phyloP scores from a whole-genome alignment of 2,113 vertebrate species.

The Vidua macroura region DNA sequence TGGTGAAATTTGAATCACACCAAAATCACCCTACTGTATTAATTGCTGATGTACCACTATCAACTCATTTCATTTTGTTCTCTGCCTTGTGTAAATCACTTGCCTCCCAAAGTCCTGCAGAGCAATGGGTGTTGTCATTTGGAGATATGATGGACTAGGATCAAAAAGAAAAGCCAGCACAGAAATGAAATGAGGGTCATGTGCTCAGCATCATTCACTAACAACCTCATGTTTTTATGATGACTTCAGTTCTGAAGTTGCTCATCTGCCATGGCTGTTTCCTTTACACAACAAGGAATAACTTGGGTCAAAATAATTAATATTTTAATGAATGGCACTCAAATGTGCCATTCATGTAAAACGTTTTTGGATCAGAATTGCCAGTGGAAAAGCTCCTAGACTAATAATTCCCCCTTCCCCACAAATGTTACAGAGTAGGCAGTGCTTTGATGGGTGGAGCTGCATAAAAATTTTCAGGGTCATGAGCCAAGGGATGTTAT shows the following conservation, averaged over 20 bases:
- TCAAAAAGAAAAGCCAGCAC: background rate
- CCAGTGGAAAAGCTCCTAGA: background rate
- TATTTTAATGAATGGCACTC: background rate
- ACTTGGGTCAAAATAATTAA: background rate
- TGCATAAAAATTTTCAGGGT: background rate
- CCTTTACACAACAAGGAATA: background rate
- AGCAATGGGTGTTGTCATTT: background rate
- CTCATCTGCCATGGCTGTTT: background rate
- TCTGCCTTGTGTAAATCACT: background rate
- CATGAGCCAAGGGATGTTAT: background rate
- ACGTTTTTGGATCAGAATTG: background rate
- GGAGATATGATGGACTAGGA: background rate
- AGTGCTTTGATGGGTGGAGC: background rate
- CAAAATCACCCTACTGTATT: background rate
- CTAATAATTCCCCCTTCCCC: background rate
- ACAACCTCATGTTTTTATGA: background rate
- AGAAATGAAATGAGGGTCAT: background rate
- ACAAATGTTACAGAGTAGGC: background rate
- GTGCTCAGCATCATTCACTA: background rate
- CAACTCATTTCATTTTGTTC: background rate
- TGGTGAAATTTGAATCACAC: background rate
- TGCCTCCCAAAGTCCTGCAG: accelerated
- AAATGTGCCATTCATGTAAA: background rate
- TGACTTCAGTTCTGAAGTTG: background rate
- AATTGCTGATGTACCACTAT: background rate